Evolutionary conservation across 2,888 invertebrate species (phyloP).

Genomic region (Arenicola marina): DNA sequence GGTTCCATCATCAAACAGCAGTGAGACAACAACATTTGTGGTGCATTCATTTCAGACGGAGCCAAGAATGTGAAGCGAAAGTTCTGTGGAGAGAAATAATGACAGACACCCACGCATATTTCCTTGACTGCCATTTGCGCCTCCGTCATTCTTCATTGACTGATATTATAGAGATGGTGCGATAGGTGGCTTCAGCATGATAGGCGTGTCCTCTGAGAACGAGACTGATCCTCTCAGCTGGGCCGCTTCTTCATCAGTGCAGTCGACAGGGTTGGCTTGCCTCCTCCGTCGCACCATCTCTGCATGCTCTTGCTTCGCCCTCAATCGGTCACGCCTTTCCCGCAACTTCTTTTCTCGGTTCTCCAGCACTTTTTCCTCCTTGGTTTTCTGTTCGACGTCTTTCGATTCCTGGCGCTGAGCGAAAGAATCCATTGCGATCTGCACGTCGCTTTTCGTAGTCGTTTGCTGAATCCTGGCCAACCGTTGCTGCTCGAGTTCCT

Average conservation of each 20-base stretch:
- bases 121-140: too few species aligned
- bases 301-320: not conserved
- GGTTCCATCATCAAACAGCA: too few species aligned
- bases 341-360: conserved; percentile 1
- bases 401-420: not conserved
- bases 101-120: too few species aligned
- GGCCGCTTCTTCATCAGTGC: not conserved
- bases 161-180: too few species aligned
- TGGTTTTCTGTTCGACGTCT: not conserved
- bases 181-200: too few species aligned
- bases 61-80: too few species aligned
- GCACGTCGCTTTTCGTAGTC: not conserved
- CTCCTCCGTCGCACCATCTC: not conserved
- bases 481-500: conserved; percentile 3
- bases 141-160: too few species aligned
- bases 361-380: not conserved
- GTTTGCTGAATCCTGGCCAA: not conserved
- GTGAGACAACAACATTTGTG: too few species aligned
- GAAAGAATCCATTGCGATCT: not conserved
- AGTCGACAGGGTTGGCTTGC: not conserved
- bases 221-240: not conserved
- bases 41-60: too few species aligned
- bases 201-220: conserved; percentile 1
- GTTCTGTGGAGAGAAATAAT: too few species aligned
- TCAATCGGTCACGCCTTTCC: not conserved